Conservation (phyloP, 2,888 invertebrate species). For the Drosophila neonasuta region DNA sequence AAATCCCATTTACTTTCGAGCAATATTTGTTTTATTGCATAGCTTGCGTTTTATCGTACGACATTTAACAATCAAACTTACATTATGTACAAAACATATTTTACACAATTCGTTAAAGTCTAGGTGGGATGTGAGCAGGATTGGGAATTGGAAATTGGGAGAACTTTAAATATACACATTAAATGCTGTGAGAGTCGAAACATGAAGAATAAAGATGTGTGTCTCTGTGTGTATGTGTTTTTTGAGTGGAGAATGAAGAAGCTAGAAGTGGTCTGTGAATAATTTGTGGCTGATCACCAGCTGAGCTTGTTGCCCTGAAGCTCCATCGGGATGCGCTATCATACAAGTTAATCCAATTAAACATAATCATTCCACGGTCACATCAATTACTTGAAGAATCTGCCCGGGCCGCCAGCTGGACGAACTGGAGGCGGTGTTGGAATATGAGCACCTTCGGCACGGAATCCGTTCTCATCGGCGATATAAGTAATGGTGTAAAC, state of each 20-base stretch:
- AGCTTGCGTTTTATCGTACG: constrained; percentile 66
- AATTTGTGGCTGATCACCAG: constrained; percentile 21
- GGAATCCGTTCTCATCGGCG: constrained; percentile 83
- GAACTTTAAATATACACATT: constrained; percentile 38
- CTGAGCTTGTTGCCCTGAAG: constrained; percentile 40
- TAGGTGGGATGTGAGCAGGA: constrained; percentile 40
- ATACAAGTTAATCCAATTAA: constrained; percentile 43
- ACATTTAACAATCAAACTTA: constrained; percentile 71
- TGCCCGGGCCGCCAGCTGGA: constrained; percentile 59
- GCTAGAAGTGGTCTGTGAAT: constrained; percentile 29
- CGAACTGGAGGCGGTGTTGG: constrained; percentile 82
- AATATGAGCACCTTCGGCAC: constrained; percentile 83
- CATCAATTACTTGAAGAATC: constrained; percentile 77
- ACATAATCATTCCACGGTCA: constrained; percentile 32
- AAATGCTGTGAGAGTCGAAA: constrained; percentile 23
- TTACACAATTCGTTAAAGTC: constrained; percentile 63
- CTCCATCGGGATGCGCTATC: constrained; percentile 42
- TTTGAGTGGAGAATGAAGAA: constrained; percentile 17
- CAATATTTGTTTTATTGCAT: constrained; percentile 67
- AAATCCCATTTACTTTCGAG: constrained; percentile 31
- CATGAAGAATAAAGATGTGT: neutral
- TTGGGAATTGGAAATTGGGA: constrained; percentile 5
- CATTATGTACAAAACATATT: constrained; percentile 67
- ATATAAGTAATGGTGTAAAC: constrained; percentile 84
- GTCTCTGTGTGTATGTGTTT: constrained; percentile 5